Conservation (phyloP, 1,140 invertebrate species). For the Diorhabda sublineata region DNA sequence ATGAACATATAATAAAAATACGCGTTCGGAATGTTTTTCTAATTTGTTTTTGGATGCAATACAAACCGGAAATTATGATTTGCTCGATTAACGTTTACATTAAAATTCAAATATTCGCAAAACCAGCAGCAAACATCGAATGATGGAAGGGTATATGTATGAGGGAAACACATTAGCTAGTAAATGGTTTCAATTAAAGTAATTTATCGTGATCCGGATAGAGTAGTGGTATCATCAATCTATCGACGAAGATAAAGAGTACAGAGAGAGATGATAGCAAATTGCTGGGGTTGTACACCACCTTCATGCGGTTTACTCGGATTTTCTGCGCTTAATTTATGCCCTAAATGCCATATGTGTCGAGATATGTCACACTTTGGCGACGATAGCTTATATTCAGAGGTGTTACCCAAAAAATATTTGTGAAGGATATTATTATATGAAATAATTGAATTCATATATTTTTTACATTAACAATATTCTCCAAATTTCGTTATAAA, state of each 20-base stretch:
- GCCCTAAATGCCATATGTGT: conserved; percentile 30
- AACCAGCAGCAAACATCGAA: not conserved
- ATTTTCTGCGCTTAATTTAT: conserved; percentile 38
- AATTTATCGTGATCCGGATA: conserved; percentile 25
- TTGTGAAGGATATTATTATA: too few species aligned
- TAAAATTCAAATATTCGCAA: not conserved
- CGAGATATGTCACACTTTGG: conserved; percentile 26
- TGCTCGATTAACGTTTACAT: not conserved
- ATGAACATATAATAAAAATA: too few species aligned
- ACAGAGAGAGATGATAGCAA: conserved; percentile 18
- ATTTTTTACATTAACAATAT: too few species aligned
- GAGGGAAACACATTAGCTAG: not conserved
- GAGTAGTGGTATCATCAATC: conserved; percentile 3
- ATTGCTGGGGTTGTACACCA: conserved; percentile 22
- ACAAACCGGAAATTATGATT: too few species aligned
- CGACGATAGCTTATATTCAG: not conserved
- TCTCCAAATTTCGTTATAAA: too few species aligned
- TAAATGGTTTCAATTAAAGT: conserved; percentile 26
- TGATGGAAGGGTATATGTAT: not conserved
- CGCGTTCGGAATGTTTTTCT: too few species aligned
- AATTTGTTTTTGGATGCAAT: too few species aligned
- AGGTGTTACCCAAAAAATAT: too few species aligned
- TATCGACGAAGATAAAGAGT: not conserved
- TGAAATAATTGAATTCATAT: too few species aligned
- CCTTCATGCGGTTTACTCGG: conserved; percentile 31